Percentiles rank a stretch among this genome's conserved stretches.
These are phyloP conservation scores for Ips typographus DNA, from an alignment of 1,140 invertebrate species.

Conservation along the genomic window DNA sequence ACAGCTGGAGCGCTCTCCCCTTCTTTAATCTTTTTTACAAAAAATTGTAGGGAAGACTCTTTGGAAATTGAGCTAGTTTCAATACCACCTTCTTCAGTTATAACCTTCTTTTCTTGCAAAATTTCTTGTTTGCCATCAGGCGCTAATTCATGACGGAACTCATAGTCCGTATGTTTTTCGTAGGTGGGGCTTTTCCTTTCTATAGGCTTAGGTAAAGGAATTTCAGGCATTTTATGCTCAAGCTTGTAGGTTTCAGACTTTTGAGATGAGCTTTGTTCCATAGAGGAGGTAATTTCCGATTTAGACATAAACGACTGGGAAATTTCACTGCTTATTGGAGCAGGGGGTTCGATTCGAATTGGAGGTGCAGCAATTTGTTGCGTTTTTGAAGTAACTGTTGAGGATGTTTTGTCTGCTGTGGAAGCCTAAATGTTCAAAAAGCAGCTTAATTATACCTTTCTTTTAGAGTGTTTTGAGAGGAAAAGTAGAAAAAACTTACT, in stretches of 20 bases:
- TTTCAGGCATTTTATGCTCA: conserved; percentile 43
- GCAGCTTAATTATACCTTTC: neutral
- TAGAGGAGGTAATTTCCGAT: conserved; percentile 43
- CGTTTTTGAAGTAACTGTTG: conserved; percentile 36
- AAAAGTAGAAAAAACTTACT: conserved; percentile 42
- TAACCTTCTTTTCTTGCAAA: conserved; percentile 42
- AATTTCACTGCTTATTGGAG: conserved; percentile 34
- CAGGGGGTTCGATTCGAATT: conserved; percentile 8
- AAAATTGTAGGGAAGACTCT: conserved; percentile 51
- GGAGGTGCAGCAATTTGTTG: conserved; percentile 35
- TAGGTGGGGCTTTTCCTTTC: conserved; percentile 25
- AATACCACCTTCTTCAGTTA: conserved; percentile 46
- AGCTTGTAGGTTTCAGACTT: conserved; percentile 44
- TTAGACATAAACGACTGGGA: conserved; percentile 41
- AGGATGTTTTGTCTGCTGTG: conserved; percentile 46
- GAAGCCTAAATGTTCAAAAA: conserved; percentile 40
- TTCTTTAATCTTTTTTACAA: conserved; percentile 52
- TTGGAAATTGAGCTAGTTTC: conserved; percentile 52
- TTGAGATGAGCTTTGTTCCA: conserved; percentile 44
- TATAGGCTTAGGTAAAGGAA: conserved; percentile 42
- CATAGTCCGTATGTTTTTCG: conserved; percentile 38
- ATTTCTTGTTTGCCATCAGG: conserved; percentile 34
- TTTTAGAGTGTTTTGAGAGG: too few relatives aligned
- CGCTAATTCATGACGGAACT: conserved; percentile 34
- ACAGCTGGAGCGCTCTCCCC: conserved; percentile 37